Conservation (phyloP, 1,140 invertebrate species). For the Drosophila aff. region DNA sequence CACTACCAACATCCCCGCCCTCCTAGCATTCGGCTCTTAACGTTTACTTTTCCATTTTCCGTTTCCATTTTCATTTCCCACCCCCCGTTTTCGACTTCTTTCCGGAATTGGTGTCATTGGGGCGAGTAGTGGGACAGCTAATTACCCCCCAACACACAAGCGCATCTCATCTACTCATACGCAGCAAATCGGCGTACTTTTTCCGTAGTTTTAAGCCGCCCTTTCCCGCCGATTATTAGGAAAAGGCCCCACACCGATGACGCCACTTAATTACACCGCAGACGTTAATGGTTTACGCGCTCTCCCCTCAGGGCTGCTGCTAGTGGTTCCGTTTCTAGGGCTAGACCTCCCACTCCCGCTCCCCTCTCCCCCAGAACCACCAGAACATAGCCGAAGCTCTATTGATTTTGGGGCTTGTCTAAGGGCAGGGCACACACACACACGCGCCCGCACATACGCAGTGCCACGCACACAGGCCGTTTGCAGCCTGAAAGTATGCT, state of each 20-base stretch:
- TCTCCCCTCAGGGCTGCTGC: slow-evolving; percentile 8
- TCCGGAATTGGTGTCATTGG: slow-evolving; percentile 78
- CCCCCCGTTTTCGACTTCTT: slow-evolving; percentile 12
- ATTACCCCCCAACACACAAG: slow-evolving; percentile 53
- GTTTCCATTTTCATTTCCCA: slow-evolving; percentile 26
- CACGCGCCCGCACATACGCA: slow-evolving; percentile 1
- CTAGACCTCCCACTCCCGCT: slow-evolving; percentile 8
- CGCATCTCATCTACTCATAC: slow-evolving; percentile 10
- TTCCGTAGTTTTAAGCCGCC: slow-evolving; percentile 13
- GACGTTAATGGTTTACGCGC: slow-evolving; percentile 39
- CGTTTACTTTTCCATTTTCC: slow-evolving; percentile 44
- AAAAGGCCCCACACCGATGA: slow-evolving; percentile 15
- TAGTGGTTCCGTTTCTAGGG: slow-evolving; percentile 4
- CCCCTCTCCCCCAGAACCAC: no score
- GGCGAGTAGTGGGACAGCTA: slow-evolving; percentile 55
- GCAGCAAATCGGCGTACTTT: slow-evolving; percentile 19
- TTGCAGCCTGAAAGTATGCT: slow-evolving; percentile 54
- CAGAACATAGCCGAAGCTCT: slow-evolving; percentile 10
- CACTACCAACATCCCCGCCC: slow-evolving; percentile 40
- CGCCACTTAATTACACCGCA: slow-evolving; percentile 51
- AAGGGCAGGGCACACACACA: slow-evolving; percentile 30
- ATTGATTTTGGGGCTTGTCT: slow-evolving; percentile 55
- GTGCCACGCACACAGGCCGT: slow-evolving; percentile 11
- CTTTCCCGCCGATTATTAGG: slow-evolving; percentile 13
- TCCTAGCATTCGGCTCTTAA: slow-evolving; percentile 35